Evolutionary conservation across 1,140 invertebrate genomes (phyloP), one percentile per base, ranked within the genome.

Genomic region (Lamellibrachia luymesi): DNA sequence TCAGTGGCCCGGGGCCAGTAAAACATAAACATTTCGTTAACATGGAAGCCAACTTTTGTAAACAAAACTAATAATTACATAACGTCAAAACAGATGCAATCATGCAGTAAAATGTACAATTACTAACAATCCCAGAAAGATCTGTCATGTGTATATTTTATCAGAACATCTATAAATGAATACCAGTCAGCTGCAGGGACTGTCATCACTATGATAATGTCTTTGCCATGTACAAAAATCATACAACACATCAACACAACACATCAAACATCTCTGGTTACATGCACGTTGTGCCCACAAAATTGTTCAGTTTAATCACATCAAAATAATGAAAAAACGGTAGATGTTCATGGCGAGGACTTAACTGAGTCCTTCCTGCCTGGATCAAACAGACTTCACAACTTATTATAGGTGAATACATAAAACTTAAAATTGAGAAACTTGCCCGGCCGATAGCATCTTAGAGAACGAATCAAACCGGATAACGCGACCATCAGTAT

Each of bases 401-500:
- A 90, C 27, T 90, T 1, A 90, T 90, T 27, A 90, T 90, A 27
- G 17, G 17, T 22, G 27, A 90, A 22, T 90, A 27, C 89, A 27
- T 90, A 90, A 27, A 90, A 90, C 17, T 90, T 91, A 0, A 80
- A 25, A 25, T n/a, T 49, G 91, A 22, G 2, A 97, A 97, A 93
- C 93, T 94, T 94, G 96, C 96, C 96, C 96, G 51, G 95, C 95
- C 8, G 96, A 98, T 50, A 98, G 94, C 27, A 98, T 97, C 97
- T 98, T 98, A 0, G 98, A 98, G 94, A 98, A 97, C 0, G 98
- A 98, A 96, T 98, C 98, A 94, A 98, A 97, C 92, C 98, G 97
- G 6, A 98, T 95, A 0, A 98, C 98, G 93, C 98, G 97, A 0
- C 98, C 98, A 95, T 98, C 98, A 0, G 96, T 97, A 95, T 98